A percentile compares a stretch with the other conserved stretches of the same genome.
Evolutionary conservation across 2,113 vertebrate species (phyloP).

Genomic region (Chlorocebus sabaeus): DNA sequence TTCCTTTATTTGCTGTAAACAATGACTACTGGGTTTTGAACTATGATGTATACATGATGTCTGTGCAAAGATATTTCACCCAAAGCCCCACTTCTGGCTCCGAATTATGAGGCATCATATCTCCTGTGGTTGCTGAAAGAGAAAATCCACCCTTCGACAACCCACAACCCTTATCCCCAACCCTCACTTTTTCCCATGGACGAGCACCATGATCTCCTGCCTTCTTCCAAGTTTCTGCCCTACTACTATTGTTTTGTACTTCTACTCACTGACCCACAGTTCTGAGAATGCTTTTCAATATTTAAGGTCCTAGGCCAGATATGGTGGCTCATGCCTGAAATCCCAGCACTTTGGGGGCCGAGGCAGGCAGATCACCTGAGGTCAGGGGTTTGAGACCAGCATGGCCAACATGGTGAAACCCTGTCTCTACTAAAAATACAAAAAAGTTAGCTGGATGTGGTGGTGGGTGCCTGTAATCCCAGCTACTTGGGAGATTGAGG

Average conservation of each 20-base stretch:
- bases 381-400: no score
- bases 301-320: background rate
- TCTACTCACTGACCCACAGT: background rate
- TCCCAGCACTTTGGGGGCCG: no score
- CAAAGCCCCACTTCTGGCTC: background rate
- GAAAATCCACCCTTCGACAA: background rate
- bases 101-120: background rate
- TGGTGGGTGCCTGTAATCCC: no score
- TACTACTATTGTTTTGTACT: background rate
- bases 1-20: conserved; percentile 44
- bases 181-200: background rate
- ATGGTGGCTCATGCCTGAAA: no score
- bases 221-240: background rate
- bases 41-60: background rate
- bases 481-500: no score
- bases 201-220: background rate
- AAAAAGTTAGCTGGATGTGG: no score
- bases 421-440: no score
- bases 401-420: no score
- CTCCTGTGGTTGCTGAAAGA: background rate
- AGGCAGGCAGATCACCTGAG: no score
- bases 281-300: background rate
- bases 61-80: background rate
- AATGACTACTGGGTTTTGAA: conserved; percentile 11
- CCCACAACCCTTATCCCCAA: background rate